phyloP scores from a whole-genome alignment of 2,888 invertebrate genomes.

The Crossocerus cetratus region DNA sequence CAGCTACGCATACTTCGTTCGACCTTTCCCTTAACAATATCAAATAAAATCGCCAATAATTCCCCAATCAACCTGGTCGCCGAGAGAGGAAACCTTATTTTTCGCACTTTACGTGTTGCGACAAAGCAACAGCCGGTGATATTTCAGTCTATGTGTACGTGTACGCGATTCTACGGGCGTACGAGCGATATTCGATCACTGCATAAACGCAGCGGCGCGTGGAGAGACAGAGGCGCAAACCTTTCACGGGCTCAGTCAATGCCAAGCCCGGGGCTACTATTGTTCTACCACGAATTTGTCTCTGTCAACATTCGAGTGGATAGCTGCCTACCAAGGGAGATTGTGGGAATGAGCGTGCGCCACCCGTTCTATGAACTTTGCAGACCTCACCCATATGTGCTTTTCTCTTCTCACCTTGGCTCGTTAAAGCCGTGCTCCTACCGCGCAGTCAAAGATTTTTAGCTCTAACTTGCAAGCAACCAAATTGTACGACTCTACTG shows the following conservation, averaged over 20 bases:
- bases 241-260: slow-evolving; percentile 28
- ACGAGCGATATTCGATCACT: background rate
- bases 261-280: slow-evolving; percentile 18
- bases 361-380: slow-evolving; percentile 24
- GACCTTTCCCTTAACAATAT: too few relatives aligned
- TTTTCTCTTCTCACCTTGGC: background rate
- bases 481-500: too few relatives aligned
- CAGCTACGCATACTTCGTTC: too few relatives aligned
- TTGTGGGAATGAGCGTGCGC: slow-evolving; percentile 16
- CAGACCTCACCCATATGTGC: background rate
- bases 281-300: slow-evolving; percentile 45
- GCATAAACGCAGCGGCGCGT: slow-evolving; percentile 2
- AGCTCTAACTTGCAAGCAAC: too few relatives aligned
- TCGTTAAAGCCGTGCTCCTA: background rate
- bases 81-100: background rate
- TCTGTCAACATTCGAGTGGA: slow-evolving; percentile 49
- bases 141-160: slow-evolving; percentile 3
- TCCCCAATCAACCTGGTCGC: background rate
- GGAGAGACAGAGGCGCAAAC: slow-evolving; percentile 14
- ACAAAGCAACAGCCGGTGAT: background rate
- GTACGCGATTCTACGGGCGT: background rate
- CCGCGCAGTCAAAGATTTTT: too few relatives aligned
- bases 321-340: slow-evolving; percentile 25
- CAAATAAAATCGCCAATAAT: background rate
- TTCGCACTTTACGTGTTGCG: too few relatives aligned